phyloP scores from a whole-genome alignment of 2,797 vertebrate species.

The Acridotheres tristis region DNA sequence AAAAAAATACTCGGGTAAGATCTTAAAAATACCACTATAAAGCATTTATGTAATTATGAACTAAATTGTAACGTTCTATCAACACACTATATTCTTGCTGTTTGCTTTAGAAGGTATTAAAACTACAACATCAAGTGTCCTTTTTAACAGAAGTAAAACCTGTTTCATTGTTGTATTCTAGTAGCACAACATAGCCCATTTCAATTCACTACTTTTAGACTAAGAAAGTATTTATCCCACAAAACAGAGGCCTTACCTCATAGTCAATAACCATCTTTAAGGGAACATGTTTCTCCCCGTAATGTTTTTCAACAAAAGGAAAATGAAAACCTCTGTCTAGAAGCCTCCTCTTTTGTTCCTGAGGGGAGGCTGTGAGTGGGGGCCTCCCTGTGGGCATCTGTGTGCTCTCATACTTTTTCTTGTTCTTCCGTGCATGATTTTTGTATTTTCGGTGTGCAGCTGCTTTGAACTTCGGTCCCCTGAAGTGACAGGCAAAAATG shows the following conservation, averaged over 20 bases:
- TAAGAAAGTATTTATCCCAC: not conserved
- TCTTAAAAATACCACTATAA: not conserved
- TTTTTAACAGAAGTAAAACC: not conserved
- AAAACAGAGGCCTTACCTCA: constrained; percentile 66
- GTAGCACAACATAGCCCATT: not conserved
- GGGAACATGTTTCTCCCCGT: constrained; percentile 64
- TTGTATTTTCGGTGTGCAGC: constrained; percentile 20
- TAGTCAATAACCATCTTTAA: constrained; percentile 70
- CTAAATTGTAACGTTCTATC: accelerated
- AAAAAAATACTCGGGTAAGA: not conserved
- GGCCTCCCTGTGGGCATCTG: not conserved
- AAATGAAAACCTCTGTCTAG: constrained; percentile 67
- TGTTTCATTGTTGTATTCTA: not conserved
- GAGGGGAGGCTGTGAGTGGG: not conserved
- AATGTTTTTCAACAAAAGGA: constrained; percentile 74
- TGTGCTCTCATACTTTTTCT: not conserved
- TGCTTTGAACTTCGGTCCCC: constrained; percentile 24
- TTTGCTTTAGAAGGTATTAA: not conserved
- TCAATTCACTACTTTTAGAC: not conserved
- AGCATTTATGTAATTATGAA: not conserved
- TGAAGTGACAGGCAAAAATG: constrained; percentile 69
- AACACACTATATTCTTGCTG: not conserved
- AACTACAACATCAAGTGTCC: not conserved
- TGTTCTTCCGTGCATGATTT: accelerated
- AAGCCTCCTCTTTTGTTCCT: not conserved